Base-by-base conservation (phyloP, 2,888 invertebrate species). In the Neria commutata region DNA sequence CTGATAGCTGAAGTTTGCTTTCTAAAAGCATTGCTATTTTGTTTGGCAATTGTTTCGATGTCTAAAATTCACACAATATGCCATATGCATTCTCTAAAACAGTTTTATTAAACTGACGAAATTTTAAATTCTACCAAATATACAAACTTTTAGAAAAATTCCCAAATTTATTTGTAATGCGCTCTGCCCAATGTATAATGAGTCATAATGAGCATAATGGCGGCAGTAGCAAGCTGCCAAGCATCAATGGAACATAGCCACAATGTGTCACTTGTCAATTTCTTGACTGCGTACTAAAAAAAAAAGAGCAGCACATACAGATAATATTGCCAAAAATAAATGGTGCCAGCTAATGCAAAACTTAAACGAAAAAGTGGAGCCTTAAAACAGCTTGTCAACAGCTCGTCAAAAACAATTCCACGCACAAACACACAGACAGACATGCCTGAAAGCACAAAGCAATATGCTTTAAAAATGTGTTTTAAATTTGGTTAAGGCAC, bases 241-340 rank as follows among this genome's bases (percentile, higher is more conserved):
- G n/a, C n/a, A n/a, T n/a, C n/a, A n/a, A n/a, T n/a, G n/a, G n/a
- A n/a, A n/a, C n/a, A n/a, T n/a, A 51, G 51, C 40, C 45, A 70
- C 64, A 70, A 72, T 70, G 70, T 72, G 73, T 73, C 72, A 73
- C 63, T 64, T 73, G 73, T 72, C 72, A 72, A 70, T 71, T 56
- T 29, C 11, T 8, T n/a, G 21, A 42, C n/a, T n/a, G n/a, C n/a
- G 23, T 33, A 14, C 50, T 34, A 34, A 52, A n/a, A 34, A 51
- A 37, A 19, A 37, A 24, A n/a, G n/a, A n/a, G n/a, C n/a, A n/a
- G n/a, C 21, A 24, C 19, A 37, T 24, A 51, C 10, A 51, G 23
- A 51, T 23, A 24, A 51, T n/a, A 46, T 29, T 26, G 8, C 4
- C 19, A 53, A 33, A 46, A 33, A 54, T 33, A 46, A 24, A 53